Conservation (phyloP, 2,888 invertebrate genomes). For the Parnassius mnemosyne region DNA sequence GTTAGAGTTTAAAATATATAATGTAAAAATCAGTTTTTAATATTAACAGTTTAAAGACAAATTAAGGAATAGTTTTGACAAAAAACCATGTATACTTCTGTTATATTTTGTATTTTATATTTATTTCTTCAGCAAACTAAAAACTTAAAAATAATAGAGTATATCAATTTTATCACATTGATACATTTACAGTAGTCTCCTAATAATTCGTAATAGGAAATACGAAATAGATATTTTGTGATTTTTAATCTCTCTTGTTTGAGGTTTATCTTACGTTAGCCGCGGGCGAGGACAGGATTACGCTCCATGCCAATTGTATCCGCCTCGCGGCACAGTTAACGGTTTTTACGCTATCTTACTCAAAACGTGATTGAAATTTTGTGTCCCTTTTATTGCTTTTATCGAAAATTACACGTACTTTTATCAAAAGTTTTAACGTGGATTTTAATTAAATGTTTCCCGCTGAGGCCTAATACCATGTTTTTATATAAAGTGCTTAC, state of each 20-base stretch:
- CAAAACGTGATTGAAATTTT: conserved; percentile 26
- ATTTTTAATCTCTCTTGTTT: conserved; percentile 25
- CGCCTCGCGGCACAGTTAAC: conserved; percentile 26
- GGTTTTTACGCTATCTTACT: conserved; percentile 24
- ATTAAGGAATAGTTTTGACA: no score
- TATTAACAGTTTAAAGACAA: no score
- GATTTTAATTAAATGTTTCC: conserved; percentile 4
- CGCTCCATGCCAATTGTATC: conserved; percentile 24
- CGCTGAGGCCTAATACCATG: no score
- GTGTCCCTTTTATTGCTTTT: conserved; percentile 21
- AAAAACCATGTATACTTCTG: no score
- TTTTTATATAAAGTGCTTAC: no score
- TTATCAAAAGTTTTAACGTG: conserved; percentile 3
- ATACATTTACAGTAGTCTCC: background rate
- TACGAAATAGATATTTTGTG: conserved; percentile 12
- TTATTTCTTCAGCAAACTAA: no score
- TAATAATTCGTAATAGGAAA: background rate
- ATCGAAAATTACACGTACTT: conserved; percentile 19
- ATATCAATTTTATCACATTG: background rate
- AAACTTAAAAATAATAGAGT: no score
- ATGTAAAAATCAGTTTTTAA: no score
- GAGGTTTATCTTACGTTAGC: conserved; percentile 23
- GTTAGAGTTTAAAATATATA: no score
- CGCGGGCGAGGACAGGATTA: conserved; percentile 26
- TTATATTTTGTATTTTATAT: no score